These are phyloP conservation scores for Mythimna albipuncta DNA, from an alignment of 2,888 invertebrate genomes.

Conservation along the genomic window DNA sequence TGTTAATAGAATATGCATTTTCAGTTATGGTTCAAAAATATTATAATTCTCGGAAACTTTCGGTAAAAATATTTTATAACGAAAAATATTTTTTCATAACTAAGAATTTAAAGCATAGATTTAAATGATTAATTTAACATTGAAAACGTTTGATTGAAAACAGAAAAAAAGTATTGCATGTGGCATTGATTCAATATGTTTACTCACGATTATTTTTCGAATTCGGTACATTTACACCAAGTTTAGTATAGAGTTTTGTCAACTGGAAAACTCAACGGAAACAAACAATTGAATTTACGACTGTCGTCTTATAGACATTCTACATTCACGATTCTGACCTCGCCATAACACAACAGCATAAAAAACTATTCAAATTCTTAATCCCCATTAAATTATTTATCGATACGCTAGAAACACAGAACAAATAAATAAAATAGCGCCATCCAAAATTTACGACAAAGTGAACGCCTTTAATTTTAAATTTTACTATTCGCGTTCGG, in stretches of 20 bases:
- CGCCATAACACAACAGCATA: background rate
- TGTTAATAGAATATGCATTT: constrained; percentile 24
- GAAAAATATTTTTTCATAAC: background rate
- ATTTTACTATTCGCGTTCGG: constrained; percentile 57
- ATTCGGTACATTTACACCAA: too few relatives aligned
- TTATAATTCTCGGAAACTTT: too few relatives aligned
- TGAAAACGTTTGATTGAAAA: too few relatives aligned
- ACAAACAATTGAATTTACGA: background rate
- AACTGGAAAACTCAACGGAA: background rate
- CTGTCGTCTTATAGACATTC: background rate
- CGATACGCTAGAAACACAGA: constrained; percentile 29
- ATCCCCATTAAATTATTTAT: constrained; percentile 19
- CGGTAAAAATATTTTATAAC: background rate
- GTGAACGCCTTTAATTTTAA: constrained; percentile 61
- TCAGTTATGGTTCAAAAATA: constrained; percentile 4
- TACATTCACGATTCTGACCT: background rate
- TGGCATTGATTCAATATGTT: background rate
- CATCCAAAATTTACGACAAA: constrained; percentile 59
- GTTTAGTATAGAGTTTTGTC: too few relatives aligned
- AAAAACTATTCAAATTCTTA: constrained; percentile 2
- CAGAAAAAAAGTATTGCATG: background rate
- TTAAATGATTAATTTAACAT: too few relatives aligned
- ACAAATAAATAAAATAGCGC: constrained; percentile 49
- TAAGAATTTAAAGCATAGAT: too few relatives aligned
- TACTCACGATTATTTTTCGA: too few relatives aligned